Base-by-base conservation (phyloP, 2,797 vertebrate genomes). In the Miichthys miiuy region DNA sequence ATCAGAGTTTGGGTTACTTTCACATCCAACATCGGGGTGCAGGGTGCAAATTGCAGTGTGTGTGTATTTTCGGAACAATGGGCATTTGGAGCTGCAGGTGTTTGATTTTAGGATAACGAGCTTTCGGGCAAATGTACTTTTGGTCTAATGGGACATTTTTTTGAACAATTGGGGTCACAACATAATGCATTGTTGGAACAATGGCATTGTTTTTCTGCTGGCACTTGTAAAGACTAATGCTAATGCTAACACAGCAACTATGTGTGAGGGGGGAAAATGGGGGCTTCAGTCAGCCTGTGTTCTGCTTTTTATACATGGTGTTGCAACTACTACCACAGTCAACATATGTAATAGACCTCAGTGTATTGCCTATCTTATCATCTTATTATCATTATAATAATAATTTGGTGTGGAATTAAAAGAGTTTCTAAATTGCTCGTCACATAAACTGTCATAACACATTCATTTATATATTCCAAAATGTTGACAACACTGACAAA, bases 231-330 rank as follows among this genome's bases (percentile, higher is more conserved):
- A 23, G n/a, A 34, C 30, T 27, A 38, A 8, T n/a, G 44, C 52
- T 14, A 44, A 71, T 38, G 52, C 54, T 54, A 72, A 51, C 11
- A 10, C 47, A 48, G 48, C 62, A 41, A n/a, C 55, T 44, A 56
- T 44, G 30, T 56, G n/a, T 10, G 42, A 51, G 51, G 14, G 14
- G 30, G 9, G 10, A 21, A 18, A 3, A 64, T 8, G 8, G 34
- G 34, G 34, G 2, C 34, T 38, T 38, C 34, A 9, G 34, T 38
- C 34, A 38, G 34, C 8, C 34, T 38, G 34, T 38, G 34, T 38
- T 9, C 34, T 38, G 34, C 14, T 64, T 46, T 61, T 42, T 54
- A 46, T 30, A 62, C 23, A 23, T 44, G 18, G 2, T 34, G 13
- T 34, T 3, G 41, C 38, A 20, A 48, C 3, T 34, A 41, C 30